Base-by-base conservation (phyloP, 2,888 invertebrate species). In the Chrysolina americana region DNA sequence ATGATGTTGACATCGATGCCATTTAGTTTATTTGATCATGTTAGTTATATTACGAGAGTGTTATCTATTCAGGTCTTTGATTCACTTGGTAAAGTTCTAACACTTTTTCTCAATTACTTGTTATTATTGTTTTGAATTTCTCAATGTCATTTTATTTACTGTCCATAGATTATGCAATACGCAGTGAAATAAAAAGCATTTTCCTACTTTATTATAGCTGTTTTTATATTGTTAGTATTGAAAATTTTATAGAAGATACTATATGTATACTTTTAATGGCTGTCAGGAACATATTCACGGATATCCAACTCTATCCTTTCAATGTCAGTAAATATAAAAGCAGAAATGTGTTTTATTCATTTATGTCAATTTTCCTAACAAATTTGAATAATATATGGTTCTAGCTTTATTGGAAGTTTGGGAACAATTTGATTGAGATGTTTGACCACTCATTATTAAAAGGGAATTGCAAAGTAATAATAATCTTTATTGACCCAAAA, bases 1-100 rank as follows among this genome's bases (percentile, higher is more conserved):
- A 93, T 83, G 96, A 96, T 86, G 93, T 97, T 85, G 96, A 97
- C 89, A 97, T 97, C 88, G 97, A 97, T 91, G 96, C 96, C 88
- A 97, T 97, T 87, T 97, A 95, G 90, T 59, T 59, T 59, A 59
- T 59, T 59, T 59, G 53, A 68, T 68, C 36, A 68, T 66, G 66
- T 66, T 50, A 53, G 41, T 68, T 68, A 68, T 68, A 68, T 68
- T 53, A 19, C 48, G 64, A 65, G 69, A 44, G 64, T 72, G 76
- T 68, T 70, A 70, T 59, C 50, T 68, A 41, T 68, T 53, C 68
- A 19, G 65, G 68, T 48, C 56, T 68, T 68, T 53, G 41, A 68
- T 68, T 68, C 68, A 56, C 28, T 68, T 41, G 50, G 50, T 68
- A 21, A 53, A 59, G 59, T 59, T 59, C 59, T 59, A 59, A 28